Conservation (phyloP, 2,888 invertebrate species). For the Nomada flava region DNA sequence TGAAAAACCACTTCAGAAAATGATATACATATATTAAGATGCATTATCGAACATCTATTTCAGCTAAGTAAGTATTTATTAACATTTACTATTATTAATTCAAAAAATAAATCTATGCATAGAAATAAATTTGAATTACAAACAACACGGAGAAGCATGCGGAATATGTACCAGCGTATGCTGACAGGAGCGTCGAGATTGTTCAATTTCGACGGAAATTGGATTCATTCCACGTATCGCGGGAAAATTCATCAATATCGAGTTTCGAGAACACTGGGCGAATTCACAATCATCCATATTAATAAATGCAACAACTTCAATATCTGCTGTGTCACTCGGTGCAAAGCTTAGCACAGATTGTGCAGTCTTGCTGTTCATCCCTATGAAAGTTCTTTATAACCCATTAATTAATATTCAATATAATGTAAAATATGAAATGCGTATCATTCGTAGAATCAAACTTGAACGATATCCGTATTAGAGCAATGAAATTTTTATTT, state of each 20-base stretch:
- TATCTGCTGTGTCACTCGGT: neutral
- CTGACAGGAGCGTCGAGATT: neutral
- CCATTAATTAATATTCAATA: too few relatives aligned
- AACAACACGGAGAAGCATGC: neutral
- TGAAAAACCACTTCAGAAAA: too few relatives aligned
- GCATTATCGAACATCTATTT: too few relatives aligned
- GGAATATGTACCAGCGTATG: neutral
- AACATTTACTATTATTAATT: too few relatives aligned
- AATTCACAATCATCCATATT: conserved; percentile 8
- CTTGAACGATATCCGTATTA: too few relatives aligned
- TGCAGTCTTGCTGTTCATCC: too few relatives aligned
- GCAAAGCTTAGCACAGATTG: neutral
- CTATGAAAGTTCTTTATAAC: neutral
- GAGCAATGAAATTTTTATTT: too few relatives aligned
- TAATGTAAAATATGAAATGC: too few relatives aligned
- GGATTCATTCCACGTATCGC: conserved; percentile 16
- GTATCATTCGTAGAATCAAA: too few relatives aligned
- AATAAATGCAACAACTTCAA: conserved; percentile 10
- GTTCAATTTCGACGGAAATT: conserved; percentile 31
- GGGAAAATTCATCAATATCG: conserved; percentile 16
- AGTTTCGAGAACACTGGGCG: conserved; percentile 3
- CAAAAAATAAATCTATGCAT: neutral
- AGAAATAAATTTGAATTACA: neutral
- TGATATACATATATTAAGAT: too few relatives aligned
- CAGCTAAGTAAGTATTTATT: too few relatives aligned